A percentile compares a stretch with the other conserved stretches of the same genome.
These are phyloP conservation scores for Rhadina sibilatrix DNA, from an alignment of 2,113 vertebrate genomes.

Conservation along the genomic window DNA sequence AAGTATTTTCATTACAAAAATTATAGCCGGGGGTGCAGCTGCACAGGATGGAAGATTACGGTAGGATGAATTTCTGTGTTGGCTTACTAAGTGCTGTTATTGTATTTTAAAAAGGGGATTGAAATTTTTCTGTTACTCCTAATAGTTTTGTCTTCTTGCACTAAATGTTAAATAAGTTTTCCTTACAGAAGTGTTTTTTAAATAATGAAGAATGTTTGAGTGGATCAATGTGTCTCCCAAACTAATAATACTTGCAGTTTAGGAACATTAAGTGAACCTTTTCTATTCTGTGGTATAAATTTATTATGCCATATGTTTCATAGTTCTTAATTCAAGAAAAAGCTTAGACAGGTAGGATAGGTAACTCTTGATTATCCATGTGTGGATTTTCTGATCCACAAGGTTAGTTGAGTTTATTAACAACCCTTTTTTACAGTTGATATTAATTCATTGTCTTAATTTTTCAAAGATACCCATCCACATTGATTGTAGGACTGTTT, in stretches of 20 bases:
- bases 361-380: neutral
- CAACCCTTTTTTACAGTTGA: neutral
- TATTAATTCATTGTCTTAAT: neutral
- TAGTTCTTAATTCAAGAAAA: neutral
- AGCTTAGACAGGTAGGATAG: neutral
- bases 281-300: neutral
- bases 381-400: neutral
- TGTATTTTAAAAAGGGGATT: neutral
- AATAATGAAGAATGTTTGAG: neutral
- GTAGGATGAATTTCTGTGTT: conserved; percentile 68
- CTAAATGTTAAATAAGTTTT: neutral
- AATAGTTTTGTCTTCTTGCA: neutral
- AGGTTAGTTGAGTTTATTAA: neutral
- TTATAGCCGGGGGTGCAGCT: conserved; percentile 93
- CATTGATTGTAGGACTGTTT: neutral
- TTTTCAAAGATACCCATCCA: neutral
- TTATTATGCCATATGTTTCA: neutral
- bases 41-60: conserved; percentile 94
- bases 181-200: neutral
- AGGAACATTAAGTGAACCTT: neutral
- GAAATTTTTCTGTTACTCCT: neutral
- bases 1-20: conserved; percentile 98
- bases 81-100: neutral
- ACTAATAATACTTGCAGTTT: neutral
- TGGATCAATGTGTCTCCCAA: neutral